Evolutionary conservation across 2,797 vertebrate species (phyloP).

Genomic region (Avahi laniger): DNA sequence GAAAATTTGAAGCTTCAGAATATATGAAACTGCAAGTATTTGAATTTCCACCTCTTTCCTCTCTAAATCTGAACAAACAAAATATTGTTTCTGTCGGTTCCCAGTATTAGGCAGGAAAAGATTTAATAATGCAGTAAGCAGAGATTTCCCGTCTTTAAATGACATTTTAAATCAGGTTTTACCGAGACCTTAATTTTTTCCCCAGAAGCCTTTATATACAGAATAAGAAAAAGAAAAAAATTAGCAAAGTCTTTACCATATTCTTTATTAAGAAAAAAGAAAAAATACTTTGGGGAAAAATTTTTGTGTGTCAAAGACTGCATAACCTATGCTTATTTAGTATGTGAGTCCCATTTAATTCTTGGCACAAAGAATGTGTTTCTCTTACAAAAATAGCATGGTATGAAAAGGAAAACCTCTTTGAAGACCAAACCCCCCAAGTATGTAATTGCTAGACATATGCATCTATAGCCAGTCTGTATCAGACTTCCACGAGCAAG

Average conservation of each 20-base stretch:
- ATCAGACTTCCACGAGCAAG: background rate
- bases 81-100: constrained; percentile 42
- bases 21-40: constrained; percentile 24
- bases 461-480: background rate
- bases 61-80: constrained; percentile 55
- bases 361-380: background rate
- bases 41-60: constrained; percentile 45
- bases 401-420: background rate
- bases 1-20: background rate
- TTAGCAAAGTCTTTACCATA: background rate
- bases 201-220: constrained; percentile 43
- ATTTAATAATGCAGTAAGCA: constrained; percentile 62
- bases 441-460: background rate
- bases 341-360: background rate
- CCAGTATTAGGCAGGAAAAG: constrained; percentile 41
- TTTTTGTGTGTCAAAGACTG: constrained; percentile 5
- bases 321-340: background rate
- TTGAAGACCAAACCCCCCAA: background rate
- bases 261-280: constrained; percentile 10
- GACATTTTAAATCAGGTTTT: constrained; percentile 63
- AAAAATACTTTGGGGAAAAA: background rate
- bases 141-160: constrained; percentile 50
- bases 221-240: constrained; percentile 32
- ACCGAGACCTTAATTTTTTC: constrained; percentile 46
- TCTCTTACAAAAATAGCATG: background rate